Evolutionary conservation across 1,140 invertebrate genomes (phyloP), one percentile per base, ranked within the genome.

Genomic region (Lutraria rhynchaena): DNA sequence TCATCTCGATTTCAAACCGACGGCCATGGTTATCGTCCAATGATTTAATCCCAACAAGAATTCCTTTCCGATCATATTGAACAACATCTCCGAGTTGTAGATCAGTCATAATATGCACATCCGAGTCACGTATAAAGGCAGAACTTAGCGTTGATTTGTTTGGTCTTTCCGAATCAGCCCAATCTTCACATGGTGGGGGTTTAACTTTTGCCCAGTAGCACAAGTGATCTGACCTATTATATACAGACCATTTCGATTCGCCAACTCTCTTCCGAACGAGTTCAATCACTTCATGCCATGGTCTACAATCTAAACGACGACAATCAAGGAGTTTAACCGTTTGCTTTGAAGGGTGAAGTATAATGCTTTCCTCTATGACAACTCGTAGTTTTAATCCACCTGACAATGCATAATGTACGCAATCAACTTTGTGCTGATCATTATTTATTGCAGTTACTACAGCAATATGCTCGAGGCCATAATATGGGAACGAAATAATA

Each of bases 121-220:
- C 53, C 2, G 0, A 24, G 7, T 58, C 33, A 17, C 33, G 22
- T 44, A 55, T n/a, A n/a, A 41, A 73, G 0, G 53, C 13, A 5
- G 69, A 57, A 57, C 51, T 73, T 7, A 63, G n/a, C 17, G 15
- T 27, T 4, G 19, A 49, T n/a, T n/a, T 1, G 11, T 11, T 13
- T 22, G 27, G 35, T 22, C 17, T 17, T 0, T 61, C 44, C 0
- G 37, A 22, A 13, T 46, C 35, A 13, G n/a, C 24, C 37, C 0
- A 9, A n/a, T 61, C 27, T 37, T 61, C 73, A 22, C 58, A 37
- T 22, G 58, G 41, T 11, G 0, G 2, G 17, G 46, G 5, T 19
- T 51, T 31, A 24, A 61, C 35, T 41, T 75, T 75, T n/a, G 73
- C 73, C 73, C 73, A 75, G 57, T 44, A 75, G 22, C 73, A 75